Evolutionary conservation across 2,888 invertebrate genomes (phyloP).

Genomic region (Rhingia rostrata): DNA sequence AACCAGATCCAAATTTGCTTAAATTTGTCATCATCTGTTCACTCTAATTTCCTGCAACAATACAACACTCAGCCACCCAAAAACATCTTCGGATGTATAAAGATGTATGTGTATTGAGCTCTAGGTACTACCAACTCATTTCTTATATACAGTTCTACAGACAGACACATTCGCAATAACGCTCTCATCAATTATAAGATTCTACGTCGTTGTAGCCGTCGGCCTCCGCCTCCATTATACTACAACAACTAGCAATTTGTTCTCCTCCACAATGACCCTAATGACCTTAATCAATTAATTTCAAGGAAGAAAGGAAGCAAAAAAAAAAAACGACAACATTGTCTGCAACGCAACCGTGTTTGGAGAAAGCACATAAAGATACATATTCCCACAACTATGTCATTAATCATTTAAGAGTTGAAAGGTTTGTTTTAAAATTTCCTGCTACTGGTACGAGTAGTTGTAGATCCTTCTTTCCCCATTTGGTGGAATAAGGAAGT

Average conservation of each 20-base stretch:
- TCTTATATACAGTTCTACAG: constrained; percentile 26
- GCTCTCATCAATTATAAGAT: constrained; percentile 48
- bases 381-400: constrained; percentile 35
- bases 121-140: constrained; percentile 20
- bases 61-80: too few species aligned
- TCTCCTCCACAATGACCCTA: constrained; percentile 53
- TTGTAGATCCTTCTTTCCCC: constrained; percentile 3
- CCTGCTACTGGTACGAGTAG: constrained; percentile 5
- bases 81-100: too few species aligned
- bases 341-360: constrained; percentile 13
- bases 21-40: too few species aligned
- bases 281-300: constrained; percentile 65
- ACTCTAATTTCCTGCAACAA: too few species aligned
- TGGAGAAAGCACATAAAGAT: neutral
- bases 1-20: too few species aligned
- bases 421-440: constrained; percentile 59
- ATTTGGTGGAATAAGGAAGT: constrained; percentile 9
- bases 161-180: constrained; percentile 54
- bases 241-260: constrained; percentile 45
- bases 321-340: constrained; percentile 6
- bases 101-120: too few species aligned
- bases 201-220: neutral
- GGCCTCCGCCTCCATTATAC: neutral
- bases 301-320: constrained; percentile 15
- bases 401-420: constrained; percentile 64